Base-by-base conservation (phyloP, 1,140 invertebrate genomes). In the Drosophila bocqueti region DNA sequence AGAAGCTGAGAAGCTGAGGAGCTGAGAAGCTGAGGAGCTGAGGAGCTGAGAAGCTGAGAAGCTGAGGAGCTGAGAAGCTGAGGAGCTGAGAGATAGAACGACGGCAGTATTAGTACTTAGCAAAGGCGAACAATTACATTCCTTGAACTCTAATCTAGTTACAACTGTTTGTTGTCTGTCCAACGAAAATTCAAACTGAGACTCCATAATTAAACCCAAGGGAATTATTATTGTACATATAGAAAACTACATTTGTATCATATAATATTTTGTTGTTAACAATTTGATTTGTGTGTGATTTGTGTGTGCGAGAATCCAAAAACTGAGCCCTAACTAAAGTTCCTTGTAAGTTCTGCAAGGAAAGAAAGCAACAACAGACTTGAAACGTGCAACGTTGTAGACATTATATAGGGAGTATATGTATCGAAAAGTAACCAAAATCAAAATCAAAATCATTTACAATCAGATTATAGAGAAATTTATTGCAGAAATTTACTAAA, bases 101-200 rank as follows among this genome's bases (percentile, higher is more conserved):
- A 59, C 38, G 75, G 75, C 75, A 78, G 75, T 78, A 78, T 78
- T 78, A 78, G 75, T 78, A 78, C 75, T 78, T 78, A 78, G 60
- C 57, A 77, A 69, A 57, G 71, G 72, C 73, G 65, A 77, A 61
- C 55, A 63, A 68, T 11, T 47, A 78, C 75, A 78, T 78, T 78
- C 75, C 75, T 78, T 29, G 62, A 62, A 60, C 43, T 43, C n/a
- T 69, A 61, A 31, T 24, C 65, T 76, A 67, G 66, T 65, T 82
- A 43, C 45, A 63, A 40, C 31, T 29, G 24, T 73, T 77, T 29
- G 24, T 73, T 77, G 42, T 49, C 31, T 71, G 59, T 61, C n/a
- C 31, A 18, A 34, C 21, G 24, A 18, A 31, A 38, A 13, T 38
- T 7, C 4, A 38, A 38, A 13, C 36, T 5, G 36, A 13, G 34